These are phyloP conservation scores for Halcyon smyrnensis DNA, from an alignment of 2,797 vertebrate genomes.

Conservation along the genomic window DNA sequence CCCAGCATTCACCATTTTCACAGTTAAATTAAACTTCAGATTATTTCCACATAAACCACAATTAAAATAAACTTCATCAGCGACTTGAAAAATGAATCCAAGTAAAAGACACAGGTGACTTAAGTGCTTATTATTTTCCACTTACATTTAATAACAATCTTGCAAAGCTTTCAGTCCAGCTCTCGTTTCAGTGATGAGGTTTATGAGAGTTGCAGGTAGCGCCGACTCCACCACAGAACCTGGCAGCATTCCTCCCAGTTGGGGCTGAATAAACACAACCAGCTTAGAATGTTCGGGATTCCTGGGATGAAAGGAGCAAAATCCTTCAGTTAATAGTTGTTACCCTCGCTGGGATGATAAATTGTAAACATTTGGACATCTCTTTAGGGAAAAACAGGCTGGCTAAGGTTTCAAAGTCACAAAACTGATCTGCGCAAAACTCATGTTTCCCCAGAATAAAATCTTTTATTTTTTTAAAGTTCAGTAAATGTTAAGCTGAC, in stretches of 20 bases:
- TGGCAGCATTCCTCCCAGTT: conserved; percentile 70
- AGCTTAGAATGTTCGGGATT: conserved; percentile 72
- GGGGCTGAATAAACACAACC: conserved; percentile 72
- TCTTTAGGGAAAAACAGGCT: neutral
- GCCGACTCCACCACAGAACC: conserved; percentile 64
- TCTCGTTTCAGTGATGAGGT: conserved; percentile 57
- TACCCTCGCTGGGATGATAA: neutral
- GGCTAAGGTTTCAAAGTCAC: neutral
- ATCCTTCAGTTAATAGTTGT: neutral
- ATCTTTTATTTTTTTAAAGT: too few species aligned
- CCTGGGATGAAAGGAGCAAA: conserved; percentile 49
- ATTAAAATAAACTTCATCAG: neutral
- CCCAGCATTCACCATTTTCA: neutral
- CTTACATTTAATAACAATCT: neutral
- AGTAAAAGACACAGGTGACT: neutral
- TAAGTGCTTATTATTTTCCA: neutral
- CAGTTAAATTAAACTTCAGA: neutral
- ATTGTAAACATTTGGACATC: neutral
- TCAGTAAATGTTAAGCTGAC: neutral
- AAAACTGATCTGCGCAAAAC: neutral
- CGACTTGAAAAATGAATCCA: neutral
- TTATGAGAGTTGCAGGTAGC: conserved; percentile 69
- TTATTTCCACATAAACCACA: neutral
- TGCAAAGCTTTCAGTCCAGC: conserved; percentile 58
- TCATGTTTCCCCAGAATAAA: neutral